phyloP scores from a whole-genome alignment of 2,888 invertebrate genomes.

The Tenodera sinensis region DNA sequence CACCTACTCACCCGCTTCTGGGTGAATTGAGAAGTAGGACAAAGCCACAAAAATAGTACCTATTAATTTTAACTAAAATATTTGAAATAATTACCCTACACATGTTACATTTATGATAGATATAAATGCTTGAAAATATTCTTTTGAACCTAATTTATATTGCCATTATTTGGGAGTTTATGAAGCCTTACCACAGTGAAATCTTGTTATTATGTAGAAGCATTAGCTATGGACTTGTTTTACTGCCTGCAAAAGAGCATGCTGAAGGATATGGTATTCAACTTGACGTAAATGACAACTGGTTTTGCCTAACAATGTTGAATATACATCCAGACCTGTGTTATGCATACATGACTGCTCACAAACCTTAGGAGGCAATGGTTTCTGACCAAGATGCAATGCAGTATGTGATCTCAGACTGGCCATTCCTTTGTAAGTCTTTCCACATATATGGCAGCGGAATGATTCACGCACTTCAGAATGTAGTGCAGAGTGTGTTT shows the following conservation, averaged over 20 bases:
- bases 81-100: not conserved
- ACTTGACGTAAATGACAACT: not conserved
- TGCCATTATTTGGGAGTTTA: not conserved
- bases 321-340: not conserved
- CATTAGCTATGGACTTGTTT: not conserved
- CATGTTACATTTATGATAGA: not conserved
- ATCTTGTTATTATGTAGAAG: not conserved
- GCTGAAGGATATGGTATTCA: not conserved
- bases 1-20: no score
- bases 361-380: not conserved
- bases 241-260: not conserved
- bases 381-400: not conserved
- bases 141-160: not conserved
- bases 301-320: not conserved
- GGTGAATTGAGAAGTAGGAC: no score
- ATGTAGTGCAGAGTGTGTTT: not conserved
- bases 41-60: no score
- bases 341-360: not conserved
- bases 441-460: slow-evolving; percentile 2
- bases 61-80: no score
- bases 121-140: not conserved
- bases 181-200: not conserved
- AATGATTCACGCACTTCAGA: not conserved
- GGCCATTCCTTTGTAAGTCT: slow-evolving; percentile 13
- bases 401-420: slow-evolving; percentile 3